phyloP scores from a whole-genome alignment of 92 coral and sea anemone species.

The Phenganax subtilis region DNA sequence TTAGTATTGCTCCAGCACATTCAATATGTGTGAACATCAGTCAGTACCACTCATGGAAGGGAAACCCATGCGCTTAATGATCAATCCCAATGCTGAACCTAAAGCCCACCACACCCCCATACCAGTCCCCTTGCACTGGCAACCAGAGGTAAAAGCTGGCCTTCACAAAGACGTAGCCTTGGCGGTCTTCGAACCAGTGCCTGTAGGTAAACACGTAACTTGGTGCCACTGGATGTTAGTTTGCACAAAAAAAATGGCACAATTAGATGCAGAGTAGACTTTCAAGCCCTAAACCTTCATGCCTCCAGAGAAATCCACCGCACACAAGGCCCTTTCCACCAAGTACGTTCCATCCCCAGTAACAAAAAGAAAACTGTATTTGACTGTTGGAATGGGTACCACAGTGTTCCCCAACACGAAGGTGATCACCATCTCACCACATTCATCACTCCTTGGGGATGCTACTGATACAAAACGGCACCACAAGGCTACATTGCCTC shows the following conservation, averaged over 20 bases:
- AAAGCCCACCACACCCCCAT: conserved; percentile 55
- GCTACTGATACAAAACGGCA: conserved; percentile 55
- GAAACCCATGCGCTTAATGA: conserved; percentile 41
- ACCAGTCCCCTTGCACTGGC: conserved; percentile 29
- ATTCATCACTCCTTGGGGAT: conserved; percentile 43
- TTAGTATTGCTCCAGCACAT: no score
- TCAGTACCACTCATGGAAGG: conserved; percentile 53
- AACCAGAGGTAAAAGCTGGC: no score
- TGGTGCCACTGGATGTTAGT: no score
- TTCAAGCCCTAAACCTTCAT: conserved; percentile 40
- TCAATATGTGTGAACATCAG: conserved; percentile 44
- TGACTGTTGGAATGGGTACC: conserved; percentile 57
- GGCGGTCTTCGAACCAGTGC: no score
- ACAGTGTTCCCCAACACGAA: conserved; percentile 48
- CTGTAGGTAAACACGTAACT: no score
- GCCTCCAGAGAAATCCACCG: conserved; percentile 51
- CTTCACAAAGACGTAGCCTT: no score
- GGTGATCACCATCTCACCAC: conserved; percentile 49
- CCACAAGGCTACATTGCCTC: conserved; percentile 41
- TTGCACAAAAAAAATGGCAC: no score
- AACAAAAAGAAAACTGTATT: conserved; percentile 39
- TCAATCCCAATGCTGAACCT: conserved; percentile 48
- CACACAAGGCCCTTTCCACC: conserved; percentile 55
- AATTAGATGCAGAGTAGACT: no score
- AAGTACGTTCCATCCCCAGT: conserved; percentile 43